Evolutionary conservation across 2,888 invertebrate species (phyloP).

Genomic region (Lasioglossum lativentre): DNA sequence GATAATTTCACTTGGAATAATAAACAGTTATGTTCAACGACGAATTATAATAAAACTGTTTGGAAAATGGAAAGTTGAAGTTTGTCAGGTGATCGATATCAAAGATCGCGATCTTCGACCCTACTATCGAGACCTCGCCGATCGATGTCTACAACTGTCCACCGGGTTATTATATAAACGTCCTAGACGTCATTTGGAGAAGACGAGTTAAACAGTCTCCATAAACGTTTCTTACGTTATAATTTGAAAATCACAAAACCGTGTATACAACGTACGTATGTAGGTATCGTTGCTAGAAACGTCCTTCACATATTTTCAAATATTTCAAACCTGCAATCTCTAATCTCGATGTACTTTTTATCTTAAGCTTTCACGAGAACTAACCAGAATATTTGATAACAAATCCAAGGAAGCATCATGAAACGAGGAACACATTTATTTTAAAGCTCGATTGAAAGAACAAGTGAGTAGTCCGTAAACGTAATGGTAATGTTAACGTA

Average conservation of each 20-base stretch:
- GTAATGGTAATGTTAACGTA: neutral
- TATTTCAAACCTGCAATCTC: neutral
- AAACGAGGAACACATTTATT: neutral
- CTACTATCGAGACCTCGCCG: slow-evolving; percentile 8
- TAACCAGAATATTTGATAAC: neutral
- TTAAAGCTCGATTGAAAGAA: neutral
- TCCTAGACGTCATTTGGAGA: slow-evolving; percentile 47
- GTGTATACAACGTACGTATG: neutral
- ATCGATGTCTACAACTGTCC: neutral
- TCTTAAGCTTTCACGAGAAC: too few relatives aligned
- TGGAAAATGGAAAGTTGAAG: neutral
- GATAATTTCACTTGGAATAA: neutral
- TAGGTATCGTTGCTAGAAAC: neutral
- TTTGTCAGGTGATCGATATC: slow-evolving; percentile 3
- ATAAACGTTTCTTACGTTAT: neutral
- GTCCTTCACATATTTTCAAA: neutral
- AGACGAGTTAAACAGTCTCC: neutral
- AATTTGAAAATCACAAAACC: neutral
- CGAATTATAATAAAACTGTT: neutral
- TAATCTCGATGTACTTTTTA: too few relatives aligned
- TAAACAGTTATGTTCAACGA: neutral
- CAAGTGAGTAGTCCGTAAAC: neutral
- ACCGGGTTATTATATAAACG: slow-evolving; percentile 44
- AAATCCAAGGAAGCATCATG: too few relatives aligned
- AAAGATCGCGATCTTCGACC: slow-evolving; percentile 38